phyloP scores from a whole-genome alignment of 2,797 vertebrate species.

The Cryptoblepharus egeriae region DNA sequence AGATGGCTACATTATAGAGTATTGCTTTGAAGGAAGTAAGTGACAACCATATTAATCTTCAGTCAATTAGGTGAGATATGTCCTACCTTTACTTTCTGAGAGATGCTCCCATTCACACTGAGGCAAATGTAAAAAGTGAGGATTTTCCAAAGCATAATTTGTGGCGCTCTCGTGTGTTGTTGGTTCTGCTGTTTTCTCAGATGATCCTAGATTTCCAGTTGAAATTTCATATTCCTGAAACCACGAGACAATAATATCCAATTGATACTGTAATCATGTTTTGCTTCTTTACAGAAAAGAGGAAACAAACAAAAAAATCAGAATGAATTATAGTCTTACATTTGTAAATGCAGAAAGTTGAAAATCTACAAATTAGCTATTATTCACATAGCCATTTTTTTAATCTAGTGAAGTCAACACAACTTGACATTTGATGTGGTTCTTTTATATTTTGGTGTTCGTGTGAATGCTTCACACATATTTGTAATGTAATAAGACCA shows the following conservation, averaged over 20 bases:
- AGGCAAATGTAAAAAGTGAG: slow-evolving; percentile 40
- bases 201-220: not conserved
- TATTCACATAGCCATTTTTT: not conserved
- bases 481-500: not conserved
- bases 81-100: slow-evolving; percentile 37
- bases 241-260: not conserved
- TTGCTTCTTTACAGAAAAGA: not conserved
- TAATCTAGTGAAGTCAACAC: not conserved
- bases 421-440: not conserved
- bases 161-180: slow-evolving; percentile 23
- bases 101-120: slow-evolving; percentile 23
- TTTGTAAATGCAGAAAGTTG: not conserved
- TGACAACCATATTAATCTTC: slow-evolving; percentile 34
- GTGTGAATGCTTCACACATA: not conserved
- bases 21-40: slow-evolving; percentile 98
- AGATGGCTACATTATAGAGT: slow-evolving; percentile 95
- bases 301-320: not conserved
- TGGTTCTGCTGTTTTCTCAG: not conserved
- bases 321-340: not conserved
- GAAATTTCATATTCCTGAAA: slow-evolving; percentile 3
- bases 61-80: slow-evolving; percentile 58
- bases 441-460: not conserved
- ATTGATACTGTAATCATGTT: not conserved
- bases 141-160: slow-evolving; percentile 7
- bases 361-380: not conserved